Evolutionary conservation across 2,797 vertebrate species (phyloP), one percentile per base, ranked within the genome.

Genomic region (Anguilla pacifica): DNA sequence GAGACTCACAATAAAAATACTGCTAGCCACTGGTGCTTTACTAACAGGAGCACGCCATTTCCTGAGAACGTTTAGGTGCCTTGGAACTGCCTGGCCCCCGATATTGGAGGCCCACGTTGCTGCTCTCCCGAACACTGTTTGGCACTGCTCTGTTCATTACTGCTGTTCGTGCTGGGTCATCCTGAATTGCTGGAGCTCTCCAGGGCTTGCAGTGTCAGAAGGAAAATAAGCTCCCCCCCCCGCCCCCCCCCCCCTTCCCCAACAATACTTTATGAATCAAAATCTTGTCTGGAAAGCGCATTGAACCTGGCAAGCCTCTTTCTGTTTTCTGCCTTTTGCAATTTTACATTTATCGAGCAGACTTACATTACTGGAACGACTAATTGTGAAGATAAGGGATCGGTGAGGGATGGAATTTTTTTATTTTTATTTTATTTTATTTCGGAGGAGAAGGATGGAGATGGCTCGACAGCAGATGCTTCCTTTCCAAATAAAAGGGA

Each of bases 401-500:
- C 22, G 72, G 74, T 46, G 61, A 72, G 70, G 46, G 7, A 79
- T 53, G 19, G 49, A 61, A 49, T 22, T 74, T 70, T 19, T n/a
- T n/a, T n/a, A n/a, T 13, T 35, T 43, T 77, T 6, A 57, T 61
- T 67, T 67, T 67, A 67, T 67, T 77, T 43, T 43, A 46, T 86
- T 55, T 43, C 64, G 72, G 83, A 74, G 81, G 49, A 49, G 85
- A 86, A 51, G 17, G 31, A 4, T n/a, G 35, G 17, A 17, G 53
- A 51, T 43, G 25, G 81, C 25, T 25, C 25, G 81, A 25, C n/a
- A 53, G 57, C 22, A 88, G 89, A 79, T 61, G 83, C 82, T 88
- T 88, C 25, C 86, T 83, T 81, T 49, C 39, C 64, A 87, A 91
- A 88, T 85, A 19, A 61, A 89, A 87, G 86, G 59, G 70, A 81